Conservation (phyloP, 2,888 invertebrate genomes). For the Dryobotodes eremita region DNA sequence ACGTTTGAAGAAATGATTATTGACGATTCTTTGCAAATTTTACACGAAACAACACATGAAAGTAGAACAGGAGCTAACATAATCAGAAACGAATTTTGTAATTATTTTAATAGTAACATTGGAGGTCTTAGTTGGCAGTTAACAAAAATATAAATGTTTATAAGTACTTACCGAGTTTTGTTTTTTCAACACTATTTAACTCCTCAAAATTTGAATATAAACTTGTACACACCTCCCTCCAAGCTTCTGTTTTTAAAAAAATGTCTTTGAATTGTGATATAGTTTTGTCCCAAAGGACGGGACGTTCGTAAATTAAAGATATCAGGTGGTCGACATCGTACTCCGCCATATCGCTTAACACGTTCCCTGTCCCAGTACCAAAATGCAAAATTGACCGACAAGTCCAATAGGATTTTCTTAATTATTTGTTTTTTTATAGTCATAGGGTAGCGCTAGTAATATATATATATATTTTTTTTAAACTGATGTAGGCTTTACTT, state of each 20-base stretch:
- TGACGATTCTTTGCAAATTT: constrained; percentile 21
- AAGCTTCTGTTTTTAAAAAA: constrained; percentile 35
- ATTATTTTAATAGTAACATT: constrained; percentile 39
- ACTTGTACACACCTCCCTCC: constrained; percentile 37
- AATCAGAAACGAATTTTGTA: constrained; percentile 39
- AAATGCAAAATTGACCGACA: too few relatives aligned
- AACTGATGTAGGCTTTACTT: too few relatives aligned
- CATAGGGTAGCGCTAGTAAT: too few relatives aligned
- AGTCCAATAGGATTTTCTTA: too few relatives aligned
- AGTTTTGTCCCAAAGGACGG: constrained; percentile 40
- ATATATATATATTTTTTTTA: too few relatives aligned
- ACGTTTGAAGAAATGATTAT: constrained; percentile 35
- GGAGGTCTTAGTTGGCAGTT: constrained; percentile 44
- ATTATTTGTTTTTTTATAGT: too few relatives aligned
- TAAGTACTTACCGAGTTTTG: constrained; percentile 38
- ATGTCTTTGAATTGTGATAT: constrained; percentile 36
- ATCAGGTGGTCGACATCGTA: constrained; percentile 36
- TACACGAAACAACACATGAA: constrained; percentile 36
- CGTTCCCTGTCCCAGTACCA: too few relatives aligned
- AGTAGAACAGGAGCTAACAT: constrained; percentile 35
- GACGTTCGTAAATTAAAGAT: constrained; percentile 42
- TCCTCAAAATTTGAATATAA: constrained; percentile 46
- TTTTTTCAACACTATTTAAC: constrained; percentile 43
- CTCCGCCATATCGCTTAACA: constrained; percentile 38
- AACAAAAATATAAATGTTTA: constrained; percentile 39